Evolutionary conservation across 2,888 invertebrate genomes (phyloP).

Genomic region (Calliopum simillimum): DNA sequence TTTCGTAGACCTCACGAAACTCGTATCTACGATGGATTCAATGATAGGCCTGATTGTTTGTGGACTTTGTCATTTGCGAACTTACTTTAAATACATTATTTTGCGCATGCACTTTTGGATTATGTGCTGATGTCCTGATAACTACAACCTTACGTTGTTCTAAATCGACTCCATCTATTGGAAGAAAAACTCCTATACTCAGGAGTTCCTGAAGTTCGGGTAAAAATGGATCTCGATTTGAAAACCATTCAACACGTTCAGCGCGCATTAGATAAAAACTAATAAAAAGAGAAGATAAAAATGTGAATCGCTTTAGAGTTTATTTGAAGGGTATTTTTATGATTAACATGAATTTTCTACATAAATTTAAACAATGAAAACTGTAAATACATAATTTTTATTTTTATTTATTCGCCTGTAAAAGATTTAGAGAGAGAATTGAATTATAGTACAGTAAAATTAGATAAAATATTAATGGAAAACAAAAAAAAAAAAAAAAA

Average conservation of each 20-base stretch:
- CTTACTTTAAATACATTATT: slow-evolving; percentile 73
- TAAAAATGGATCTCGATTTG: slow-evolving; percentile 71
- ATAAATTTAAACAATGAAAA: too few relatives aligned
- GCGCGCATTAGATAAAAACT: slow-evolving; percentile 71
- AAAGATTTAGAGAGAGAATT: too few relatives aligned
- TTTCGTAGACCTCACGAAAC: too few relatives aligned
- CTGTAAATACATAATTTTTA: too few relatives aligned
- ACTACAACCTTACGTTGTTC: slow-evolving; percentile 72
- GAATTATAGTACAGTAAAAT: too few relatives aligned
- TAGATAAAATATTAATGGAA: too few relatives aligned
- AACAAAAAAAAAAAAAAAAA: too few relatives aligned
- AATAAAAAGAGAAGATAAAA: background rate
- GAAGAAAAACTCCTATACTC: slow-evolving; percentile 72
- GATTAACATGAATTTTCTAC: too few relatives aligned
- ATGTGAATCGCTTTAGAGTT: background rate
- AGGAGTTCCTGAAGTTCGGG: slow-evolving; percentile 72
- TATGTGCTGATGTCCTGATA: slow-evolving; percentile 72
- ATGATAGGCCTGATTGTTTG: too few relatives aligned
- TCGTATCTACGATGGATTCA: too few relatives aligned
- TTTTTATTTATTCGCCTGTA: too few relatives aligned
- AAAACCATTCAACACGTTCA: slow-evolving; percentile 73
- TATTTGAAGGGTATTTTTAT: too few relatives aligned
- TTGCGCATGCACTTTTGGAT: slow-evolving; percentile 71
- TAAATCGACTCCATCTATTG: slow-evolving; percentile 68
- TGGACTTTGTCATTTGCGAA: background rate